These are phyloP conservation scores for Trachymyrmex cornetzi DNA, from an alignment of 1,140 invertebrate genomes.

Conservation along the genomic window DNA sequence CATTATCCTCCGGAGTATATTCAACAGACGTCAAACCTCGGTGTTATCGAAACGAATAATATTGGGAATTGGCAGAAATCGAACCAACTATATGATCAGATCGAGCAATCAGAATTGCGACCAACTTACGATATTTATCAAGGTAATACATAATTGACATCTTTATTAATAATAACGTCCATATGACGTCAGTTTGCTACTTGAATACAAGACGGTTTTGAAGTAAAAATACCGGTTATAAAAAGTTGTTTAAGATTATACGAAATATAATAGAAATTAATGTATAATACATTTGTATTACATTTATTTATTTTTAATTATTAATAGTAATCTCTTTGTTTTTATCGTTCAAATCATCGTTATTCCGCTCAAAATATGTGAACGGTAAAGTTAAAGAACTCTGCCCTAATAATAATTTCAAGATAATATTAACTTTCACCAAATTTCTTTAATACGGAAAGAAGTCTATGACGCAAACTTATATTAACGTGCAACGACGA, in stretches of 20 bases:
- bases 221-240: too few relatives aligned
- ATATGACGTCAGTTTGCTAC: too few relatives aligned
- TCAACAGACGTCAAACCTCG: conserved; percentile 46
- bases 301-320: background rate
- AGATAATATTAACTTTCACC: conserved; percentile 27
- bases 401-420: background rate
- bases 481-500: conserved; percentile 5
- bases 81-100: conserved; percentile 13
- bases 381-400: background rate
- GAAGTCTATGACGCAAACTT: background rate
- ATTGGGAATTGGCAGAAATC: conserved; percentile 23
- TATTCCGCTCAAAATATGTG: background rate
- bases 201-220: too few relatives aligned
- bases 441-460: background rate
- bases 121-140: conserved; percentile 21
- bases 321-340: background rate
- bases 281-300: background rate
- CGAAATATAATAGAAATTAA: conserved; percentile 12
- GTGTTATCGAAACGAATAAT: conserved; percentile 49
- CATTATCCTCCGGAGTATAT: conserved; percentile 81
- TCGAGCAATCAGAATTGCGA: conserved; percentile 27
- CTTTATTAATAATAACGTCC: too few relatives aligned
- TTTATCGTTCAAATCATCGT: background rate
- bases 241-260: too few relatives aligned
- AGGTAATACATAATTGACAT: conserved; percentile 6